Evolutionary conservation across 1,140 invertebrate species (phyloP).

Genomic region (Drosophila santomea): DNA sequence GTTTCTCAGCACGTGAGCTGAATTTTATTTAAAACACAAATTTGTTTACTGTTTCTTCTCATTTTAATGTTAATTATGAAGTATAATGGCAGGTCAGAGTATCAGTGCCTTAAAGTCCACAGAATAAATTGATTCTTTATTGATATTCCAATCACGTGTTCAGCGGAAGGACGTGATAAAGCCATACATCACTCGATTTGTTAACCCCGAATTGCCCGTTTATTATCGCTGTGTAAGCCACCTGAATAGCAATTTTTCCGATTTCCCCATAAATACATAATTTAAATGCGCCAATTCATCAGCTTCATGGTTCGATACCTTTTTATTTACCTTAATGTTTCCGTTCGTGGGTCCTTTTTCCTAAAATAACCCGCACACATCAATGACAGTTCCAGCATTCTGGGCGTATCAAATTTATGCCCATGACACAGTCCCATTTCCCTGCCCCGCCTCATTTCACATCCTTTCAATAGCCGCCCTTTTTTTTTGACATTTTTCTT

Average conservation of each 20-base stretch:
- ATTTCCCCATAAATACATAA: constrained; percentile 47
- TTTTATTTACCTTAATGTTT: constrained; percentile 54
- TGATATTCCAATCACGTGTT: constrained; percentile 29
- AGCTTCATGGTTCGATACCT: constrained; percentile 53
- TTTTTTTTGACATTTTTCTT: constrained; percentile 20
- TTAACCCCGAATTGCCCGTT: constrained; percentile 57
- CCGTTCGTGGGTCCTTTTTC: constrained; percentile 28
- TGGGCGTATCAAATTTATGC: constrained; percentile 47
- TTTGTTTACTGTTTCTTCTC: neutral
- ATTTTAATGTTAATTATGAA: constrained; percentile 7
- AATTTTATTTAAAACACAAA: constrained; percentile 11
- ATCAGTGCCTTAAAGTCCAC: constrained; percentile 10
- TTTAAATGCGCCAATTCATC: constrained; percentile 60
- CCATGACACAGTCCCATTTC: constrained; percentile 5
- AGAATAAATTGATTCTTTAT: constrained; percentile 13
- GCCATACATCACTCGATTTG: constrained; percentile 48
- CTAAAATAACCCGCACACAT: neutral
- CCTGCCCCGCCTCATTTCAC: neutral
- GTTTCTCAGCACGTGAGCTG: constrained; percentile 11
- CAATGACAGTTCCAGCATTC: constrained; percentile 3
- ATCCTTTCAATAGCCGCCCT: constrained; percentile 22
- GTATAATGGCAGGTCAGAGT: neutral
- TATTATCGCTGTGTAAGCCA: constrained; percentile 42
- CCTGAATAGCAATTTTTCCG: constrained; percentile 38
- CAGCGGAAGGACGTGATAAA: constrained; percentile 37